Base-by-base conservation (phyloP, 2,888 invertebrate species). In the Trachelus iudaicus region DNA sequence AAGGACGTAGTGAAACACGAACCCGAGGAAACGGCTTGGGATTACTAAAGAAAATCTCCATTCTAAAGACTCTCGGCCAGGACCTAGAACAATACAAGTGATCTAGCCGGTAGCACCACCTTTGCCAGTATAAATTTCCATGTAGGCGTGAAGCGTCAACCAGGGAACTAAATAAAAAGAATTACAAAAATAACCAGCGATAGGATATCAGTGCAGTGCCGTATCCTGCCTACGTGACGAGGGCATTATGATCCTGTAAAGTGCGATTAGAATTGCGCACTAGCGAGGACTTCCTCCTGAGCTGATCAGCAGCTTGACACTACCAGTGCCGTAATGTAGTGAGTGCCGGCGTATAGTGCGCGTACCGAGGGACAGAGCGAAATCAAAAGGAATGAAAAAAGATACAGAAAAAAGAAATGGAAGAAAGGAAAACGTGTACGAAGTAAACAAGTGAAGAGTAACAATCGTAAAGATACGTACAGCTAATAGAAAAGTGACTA, bases 211-310 rank as follows among this genome's bases (percentile, higher is more conserved):
- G 85, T 80, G 79, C 75, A 81, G 77, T 82, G 85, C 84, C 87
- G 90, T 86, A 87, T 91, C 90, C 91, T 91, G 91, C 91, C 91
- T 91, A 91, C 86, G 40, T 15, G 85, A 88, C 85, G 87, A 90
- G 91, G 91, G 91, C 91, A 91, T 91, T 91, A 90, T 87, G 81
- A 77, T 79, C 40, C 40, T 40, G 40, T 15, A 40, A 40, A 40
- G 40, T 40, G 40, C 40, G 40, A 40, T 40, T 40, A 40, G 40
- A 40, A 40, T 40, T 15, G 15, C 40, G 40, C 40, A 40, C 40
- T 40, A 40, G 40, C 40, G 40, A 40, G 40, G 40, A 40, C 40
- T 40, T 40, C 40, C 40, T 40, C 40, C 40, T 15, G 40, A 40
- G 40, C 15, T 40, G 40, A 40, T 15, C 40, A 40, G 40, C 40